Conservation (phyloP, 2,113 vertebrate genomes). For the Varanus salvator region DNA sequence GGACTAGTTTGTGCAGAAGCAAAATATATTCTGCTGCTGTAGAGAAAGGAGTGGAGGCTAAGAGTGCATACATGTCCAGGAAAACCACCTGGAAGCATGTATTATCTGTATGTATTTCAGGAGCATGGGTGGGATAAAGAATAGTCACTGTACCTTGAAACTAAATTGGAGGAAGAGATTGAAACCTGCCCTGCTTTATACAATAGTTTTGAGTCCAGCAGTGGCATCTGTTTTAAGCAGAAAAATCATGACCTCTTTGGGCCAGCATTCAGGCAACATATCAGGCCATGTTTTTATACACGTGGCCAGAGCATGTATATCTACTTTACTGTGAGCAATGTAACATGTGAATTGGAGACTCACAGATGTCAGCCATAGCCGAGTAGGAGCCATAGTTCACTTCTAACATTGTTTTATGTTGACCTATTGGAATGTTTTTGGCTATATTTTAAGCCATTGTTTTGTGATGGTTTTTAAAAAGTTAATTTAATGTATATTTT, state of each 20-base stretch:
- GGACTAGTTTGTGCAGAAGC: background rate
- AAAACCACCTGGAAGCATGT: background rate
- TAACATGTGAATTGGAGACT: background rate
- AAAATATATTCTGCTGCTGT: background rate
- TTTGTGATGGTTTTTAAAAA: background rate
- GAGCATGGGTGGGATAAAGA: background rate
- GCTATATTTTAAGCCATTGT: background rate
- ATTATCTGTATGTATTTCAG: background rate
- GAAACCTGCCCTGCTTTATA: constrained; percentile 14
- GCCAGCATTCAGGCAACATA: background rate
- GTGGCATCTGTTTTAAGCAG: background rate
- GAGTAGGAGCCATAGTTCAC: background rate
- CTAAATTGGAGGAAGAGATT: background rate
- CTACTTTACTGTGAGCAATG: background rate
- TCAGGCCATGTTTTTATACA: background rate
- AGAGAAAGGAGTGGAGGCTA: background rate
- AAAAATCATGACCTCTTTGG: background rate
- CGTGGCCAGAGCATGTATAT: background rate
- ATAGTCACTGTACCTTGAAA: background rate
- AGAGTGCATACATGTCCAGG: background rate
- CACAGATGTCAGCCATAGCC: background rate
- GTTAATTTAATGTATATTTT: background rate
- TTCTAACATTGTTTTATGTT: background rate
- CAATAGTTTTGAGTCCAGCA: background rate
- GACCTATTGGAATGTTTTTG: background rate